phyloP scores from a whole-genome alignment of 2,797 vertebrate genomes.

The Agapornis canus region DNA sequence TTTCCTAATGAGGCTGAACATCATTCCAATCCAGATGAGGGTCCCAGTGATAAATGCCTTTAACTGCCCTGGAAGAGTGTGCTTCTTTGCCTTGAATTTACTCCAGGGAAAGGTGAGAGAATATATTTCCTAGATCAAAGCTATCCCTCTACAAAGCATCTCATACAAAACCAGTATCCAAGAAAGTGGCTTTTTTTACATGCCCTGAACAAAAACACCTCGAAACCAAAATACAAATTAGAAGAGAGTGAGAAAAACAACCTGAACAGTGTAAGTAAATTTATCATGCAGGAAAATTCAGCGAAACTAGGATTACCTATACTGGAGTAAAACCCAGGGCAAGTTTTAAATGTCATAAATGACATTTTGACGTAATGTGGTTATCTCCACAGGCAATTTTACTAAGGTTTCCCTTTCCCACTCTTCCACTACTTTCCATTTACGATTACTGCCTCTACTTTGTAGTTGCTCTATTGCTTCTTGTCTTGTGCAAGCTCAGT shows the following conservation, averaged over 20 bases:
- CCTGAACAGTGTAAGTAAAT: neutral
- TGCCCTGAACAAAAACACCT: neutral
- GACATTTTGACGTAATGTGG: neutral
- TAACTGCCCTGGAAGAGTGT: neutral
- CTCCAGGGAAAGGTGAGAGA: neutral
- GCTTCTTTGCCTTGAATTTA: neutral
- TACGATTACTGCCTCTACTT: neutral
- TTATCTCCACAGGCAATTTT: neutral
- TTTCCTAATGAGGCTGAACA: neutral
- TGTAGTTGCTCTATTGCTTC: neutral
- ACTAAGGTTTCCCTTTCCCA: neutral
- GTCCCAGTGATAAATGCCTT: neutral
- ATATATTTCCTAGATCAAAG: neutral
- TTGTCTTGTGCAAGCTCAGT: neutral
- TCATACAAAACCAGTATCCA: neutral
- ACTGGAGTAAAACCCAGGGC: neutral
- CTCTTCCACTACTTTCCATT: neutral
- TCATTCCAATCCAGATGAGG: neutral
- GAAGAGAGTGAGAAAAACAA: neutral
- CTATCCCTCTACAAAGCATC: neutral
- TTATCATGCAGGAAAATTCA: neutral
- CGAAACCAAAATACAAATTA: neutral
- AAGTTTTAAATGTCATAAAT: neutral
- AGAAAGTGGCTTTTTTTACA: neutral
- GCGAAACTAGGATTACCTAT: neutral